Evolutionary conservation across 2,113 vertebrate genomes (phyloP).

Genomic region (Anser brachyrhynchus): DNA sequence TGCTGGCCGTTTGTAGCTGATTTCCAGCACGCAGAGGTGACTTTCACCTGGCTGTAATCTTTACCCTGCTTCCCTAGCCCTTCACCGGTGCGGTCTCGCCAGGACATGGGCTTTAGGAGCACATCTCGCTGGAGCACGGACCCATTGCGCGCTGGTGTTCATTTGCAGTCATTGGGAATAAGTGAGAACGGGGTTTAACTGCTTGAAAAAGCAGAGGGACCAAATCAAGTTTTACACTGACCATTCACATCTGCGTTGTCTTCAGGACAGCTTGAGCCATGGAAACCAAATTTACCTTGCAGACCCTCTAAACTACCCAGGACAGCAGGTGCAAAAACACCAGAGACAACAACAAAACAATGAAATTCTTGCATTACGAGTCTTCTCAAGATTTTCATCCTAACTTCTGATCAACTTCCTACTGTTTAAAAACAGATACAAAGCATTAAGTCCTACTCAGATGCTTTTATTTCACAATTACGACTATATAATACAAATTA

Average conservation of each 20-base stretch:
- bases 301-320: neutral
- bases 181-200: neutral
- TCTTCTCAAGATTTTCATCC: neutral
- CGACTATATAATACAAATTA: neutral
- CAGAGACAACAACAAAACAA: neutral
- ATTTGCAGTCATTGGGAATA: neutral
- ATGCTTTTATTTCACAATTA: slow-evolving; percentile 30
- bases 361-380: accelerated
- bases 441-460: neutral
- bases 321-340: neutral
- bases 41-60: neutral
- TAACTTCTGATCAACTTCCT: neutral
- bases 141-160: accelerated
- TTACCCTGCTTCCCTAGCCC: neutral
- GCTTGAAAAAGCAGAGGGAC: neutral
- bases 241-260: neutral
- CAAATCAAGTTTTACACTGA: neutral
- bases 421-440: neutral
- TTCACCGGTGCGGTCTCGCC: neutral
- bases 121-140: neutral
- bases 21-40: neutral
- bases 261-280: neutral
- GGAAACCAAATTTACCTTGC: neutral
- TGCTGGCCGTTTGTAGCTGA: neutral
- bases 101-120: neutral